Evolutionary conservation across 2,888 invertebrate genomes (phyloP), one percentile per base, ranked within the genome.

Genomic region (Gandaritis pyraliata): DNA sequence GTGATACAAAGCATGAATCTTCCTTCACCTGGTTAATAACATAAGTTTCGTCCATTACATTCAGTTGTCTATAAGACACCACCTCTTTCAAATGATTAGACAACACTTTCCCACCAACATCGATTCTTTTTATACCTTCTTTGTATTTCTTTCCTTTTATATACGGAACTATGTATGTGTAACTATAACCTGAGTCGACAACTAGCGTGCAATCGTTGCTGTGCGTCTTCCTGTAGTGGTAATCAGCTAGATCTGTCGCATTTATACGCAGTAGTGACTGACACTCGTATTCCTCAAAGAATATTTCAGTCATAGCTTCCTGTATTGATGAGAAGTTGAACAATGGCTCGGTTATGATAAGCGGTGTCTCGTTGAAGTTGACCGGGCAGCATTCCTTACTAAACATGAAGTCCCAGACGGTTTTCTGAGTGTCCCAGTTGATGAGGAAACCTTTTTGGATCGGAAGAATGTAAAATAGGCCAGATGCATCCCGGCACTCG

Each of bases 1-100:
- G 93, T 0, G 98, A 96, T 0, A 99, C 98, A 90, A 95, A 99
- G 82, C 99, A 99, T 0, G 97, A 95, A 82, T 99, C 99, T 87
- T 99, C 99, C 85, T 99, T 99, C 0, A 96, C 97, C 90, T 99
- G 99, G 88, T 99, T 99, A 49, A 99, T 98, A 0, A 99, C 98
- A 88, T 97, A 98, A 0, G 98, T 98, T 86, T 99, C 99, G 82
- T 99, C 99, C 98, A 99, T 98, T 0, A 99, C 98, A 92, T 99
- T 98, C 47, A 99, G 88, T 81, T 99, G 99, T 45, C 96, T 93
- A 85, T 99, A 99, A 0, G 99, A 99, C 71, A 99, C 95, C 13
- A 99, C 95, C 86, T 99, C 99, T 85, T 99, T 99, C 48, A 99
- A 91, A 87, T 99, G 98, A 92, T 99, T 99, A 0, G 99, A 99